Evolutionary conservation across 2,797 vertebrate genomes (phyloP), one percentile per base, ranked within the genome.

Genomic region (Lycodopsis pacificus): DNA sequence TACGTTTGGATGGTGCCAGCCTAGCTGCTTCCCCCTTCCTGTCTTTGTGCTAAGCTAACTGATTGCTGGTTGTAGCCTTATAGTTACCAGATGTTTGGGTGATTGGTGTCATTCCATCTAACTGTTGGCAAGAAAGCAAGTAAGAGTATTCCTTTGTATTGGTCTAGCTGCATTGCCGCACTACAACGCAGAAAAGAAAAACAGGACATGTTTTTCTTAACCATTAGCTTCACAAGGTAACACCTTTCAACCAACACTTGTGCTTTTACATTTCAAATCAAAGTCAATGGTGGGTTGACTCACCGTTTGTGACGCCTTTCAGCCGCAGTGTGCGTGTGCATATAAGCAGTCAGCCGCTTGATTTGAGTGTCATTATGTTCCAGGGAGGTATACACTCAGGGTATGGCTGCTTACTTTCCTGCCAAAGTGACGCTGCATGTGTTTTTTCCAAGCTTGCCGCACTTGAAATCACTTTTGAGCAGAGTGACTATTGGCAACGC

Each of bases 381-480:
- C 53, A 30, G 11, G 15, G 40, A 46, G 15, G 49, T 19, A 22
- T 17, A 53, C 36, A 42, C 59, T 42, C 11, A 20, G 22, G 11
- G 22, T 63, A 51, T 40, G 7, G 25, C 14, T 32, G 40, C 61
- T 34, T 20, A 27, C 15, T 25, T 57, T 6, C 19, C 25, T 46
- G 27, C n/a, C n/a, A 73, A 44, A 67, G 40, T 79, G 42, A 58
- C 9, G 12, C 36, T 44, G 25, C 53, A 30, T 65, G 34, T 58
- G 58, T 65, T 77, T 65, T 65, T 59, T n/a, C 5, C 25, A 27
- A 49, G 65, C 58, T 36, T 25, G 53, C 19, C 2, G 27, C 54
- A 66, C 25, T 48, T 62, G 25, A 49, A 72, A 42, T 73, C 44
- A 42, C 36, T 73, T 61, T 38, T 20, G n/a, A 46, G 70, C 63